Percentiles rank a stretch among this genome's conserved stretches.
Conservation (phyloP, 2,888 invertebrate genomes). For the Chamaedrilus cognettii region DNA sequence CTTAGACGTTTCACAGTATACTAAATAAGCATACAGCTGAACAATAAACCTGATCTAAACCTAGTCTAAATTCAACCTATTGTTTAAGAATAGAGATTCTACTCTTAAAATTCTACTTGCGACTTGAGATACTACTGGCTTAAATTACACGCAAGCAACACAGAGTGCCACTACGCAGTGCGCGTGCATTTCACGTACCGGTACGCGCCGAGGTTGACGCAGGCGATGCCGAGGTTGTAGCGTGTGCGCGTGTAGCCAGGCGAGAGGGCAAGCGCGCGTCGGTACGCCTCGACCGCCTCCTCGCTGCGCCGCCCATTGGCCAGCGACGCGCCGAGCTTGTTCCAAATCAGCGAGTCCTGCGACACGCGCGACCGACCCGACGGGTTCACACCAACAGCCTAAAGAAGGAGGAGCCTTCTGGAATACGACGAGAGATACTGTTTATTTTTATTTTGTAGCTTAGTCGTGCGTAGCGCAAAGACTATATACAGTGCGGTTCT, state of each 20-base stretch:
- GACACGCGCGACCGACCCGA: neutral
- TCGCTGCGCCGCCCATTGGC: constrained; percentile 95
- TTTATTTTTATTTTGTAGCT: too few species aligned
- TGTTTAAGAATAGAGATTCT: neutral
- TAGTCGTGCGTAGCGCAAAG: too few species aligned
- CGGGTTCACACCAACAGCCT: too few species aligned
- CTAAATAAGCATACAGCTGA: too few species aligned
- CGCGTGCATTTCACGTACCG: constrained; percentile 64
- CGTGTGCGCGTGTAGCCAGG: constrained; percentile 97
- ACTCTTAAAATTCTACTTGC: neutral
- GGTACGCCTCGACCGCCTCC: constrained; percentile 96
- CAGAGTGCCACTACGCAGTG: too few species aligned
- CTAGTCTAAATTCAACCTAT: too few species aligned
- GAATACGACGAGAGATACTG: too few species aligned
- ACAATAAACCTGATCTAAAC: too few species aligned
- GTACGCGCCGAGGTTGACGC: constrained; percentile 92
- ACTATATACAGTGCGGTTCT: too few species aligned
- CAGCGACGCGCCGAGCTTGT: constrained; percentile 93
- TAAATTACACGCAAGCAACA: neutral
- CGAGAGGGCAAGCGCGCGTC: constrained; percentile 83
- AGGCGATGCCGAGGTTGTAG: constrained; percentile 97
- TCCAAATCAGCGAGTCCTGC: constrained; percentile 90
- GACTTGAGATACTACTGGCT: neutral
- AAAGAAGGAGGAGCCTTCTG: too few species aligned
- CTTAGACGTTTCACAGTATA: too few species aligned